Base-by-base conservation (phyloP, 2,797 vertebrate species). In the Anas georgica region DNA sequence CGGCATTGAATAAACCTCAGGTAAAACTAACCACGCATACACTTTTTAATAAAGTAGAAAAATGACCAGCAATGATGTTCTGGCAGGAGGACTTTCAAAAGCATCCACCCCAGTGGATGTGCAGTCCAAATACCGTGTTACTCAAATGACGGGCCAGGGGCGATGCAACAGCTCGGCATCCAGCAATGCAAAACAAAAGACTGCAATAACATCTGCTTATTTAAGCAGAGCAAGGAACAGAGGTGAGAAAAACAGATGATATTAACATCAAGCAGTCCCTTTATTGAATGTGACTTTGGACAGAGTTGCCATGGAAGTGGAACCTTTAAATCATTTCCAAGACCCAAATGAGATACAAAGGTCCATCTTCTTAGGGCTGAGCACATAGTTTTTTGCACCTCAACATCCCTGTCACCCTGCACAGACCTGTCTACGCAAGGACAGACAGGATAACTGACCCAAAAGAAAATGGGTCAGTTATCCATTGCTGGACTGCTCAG, bases 1-100 rank as follows among this genome's bases (percentile, higher is more conserved):
- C 0, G 3, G 29, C 0, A 1, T 2, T 1, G 2, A 10, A 43
- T 5, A 37, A 67, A 16, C 50, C 41, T 6, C 41, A 9, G 59
- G 20, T n/a, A 11, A 31, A 63, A 45, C 6, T 4, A 17, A 59
- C 86, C 54, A 13, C 35, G 31, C 3, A 4, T 41, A 15, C 0
- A 1, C 2, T 6, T 63, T 20, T 52, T 8, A 33, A 52, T 9
- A 9, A 62, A 76, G 39, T 28, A 45, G 17, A 9, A 58, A 48
- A 70, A 17, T 0, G 37, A 2, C 39, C 82, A 35, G 74, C 0
- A 15, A 2, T 16, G 76, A 9, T 16, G 67, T 10, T 16, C 82
- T 5, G 59, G 48, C 66, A 67, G 91, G 75, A 73, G 21, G 0
- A 17, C 29, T 21, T 31, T 5, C 10, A 15, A 85, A 60, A 31